Evolutionary conservation across 2,113 vertebrate genomes (phyloP).

Genomic region (Okapia johnstoni): DNA sequence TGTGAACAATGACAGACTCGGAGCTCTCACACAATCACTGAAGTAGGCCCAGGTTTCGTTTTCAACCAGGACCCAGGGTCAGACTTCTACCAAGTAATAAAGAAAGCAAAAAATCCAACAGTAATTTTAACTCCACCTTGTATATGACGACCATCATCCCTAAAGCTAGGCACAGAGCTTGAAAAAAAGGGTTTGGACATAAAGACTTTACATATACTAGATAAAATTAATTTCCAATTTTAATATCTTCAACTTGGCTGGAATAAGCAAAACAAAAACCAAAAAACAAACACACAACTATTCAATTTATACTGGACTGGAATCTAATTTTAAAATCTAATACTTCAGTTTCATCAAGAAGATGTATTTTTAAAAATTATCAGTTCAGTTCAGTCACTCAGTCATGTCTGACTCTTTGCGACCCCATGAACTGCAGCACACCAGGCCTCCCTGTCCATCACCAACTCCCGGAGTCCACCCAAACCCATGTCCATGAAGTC

Average conservation of each 20-base stretch:
- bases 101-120: background rate
- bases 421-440: too few species aligned
- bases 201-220: background rate
- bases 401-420: too few species aligned
- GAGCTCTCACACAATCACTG: background rate
- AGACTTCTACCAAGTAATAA: background rate
- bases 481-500: too few species aligned
- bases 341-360: background rate
- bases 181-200: fast-evolving
- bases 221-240: background rate
- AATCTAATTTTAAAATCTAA: background rate
- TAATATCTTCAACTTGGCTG: background rate
- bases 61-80: background rate
- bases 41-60: background rate
- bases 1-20: background rate
- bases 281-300: background rate
- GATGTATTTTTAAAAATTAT: background rate
- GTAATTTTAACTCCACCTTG: background rate
- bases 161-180: background rate
- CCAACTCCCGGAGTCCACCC: too few species aligned
- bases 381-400: too few species aligned
- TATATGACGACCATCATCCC: background rate
- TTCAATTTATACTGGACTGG: background rate
- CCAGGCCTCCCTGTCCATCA: too few species aligned
- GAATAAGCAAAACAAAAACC: background rate